These are phyloP conservation scores for Rhipidura dahli DNA, from an alignment of 2,113 vertebrate genomes.

Conservation along the genomic window DNA sequence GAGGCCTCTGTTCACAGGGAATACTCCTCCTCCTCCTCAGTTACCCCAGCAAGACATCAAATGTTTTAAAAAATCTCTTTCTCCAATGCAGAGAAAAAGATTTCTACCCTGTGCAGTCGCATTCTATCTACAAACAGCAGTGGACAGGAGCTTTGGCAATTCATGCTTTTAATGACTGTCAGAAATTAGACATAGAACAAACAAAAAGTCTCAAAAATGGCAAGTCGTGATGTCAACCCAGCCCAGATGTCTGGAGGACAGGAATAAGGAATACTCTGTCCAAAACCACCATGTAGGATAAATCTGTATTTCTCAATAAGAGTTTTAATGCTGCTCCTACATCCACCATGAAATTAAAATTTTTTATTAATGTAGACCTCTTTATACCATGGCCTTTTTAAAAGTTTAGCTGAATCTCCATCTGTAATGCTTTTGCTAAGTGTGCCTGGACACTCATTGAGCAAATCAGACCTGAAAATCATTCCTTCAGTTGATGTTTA, in stretches of 20 bases:
- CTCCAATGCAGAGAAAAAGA: too few species aligned
- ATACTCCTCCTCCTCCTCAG: not conserved
- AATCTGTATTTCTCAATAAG: not conserved
- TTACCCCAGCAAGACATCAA: not conserved
- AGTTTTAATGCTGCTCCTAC: not conserved
- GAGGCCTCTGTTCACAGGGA: not conserved
- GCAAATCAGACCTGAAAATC: not conserved
- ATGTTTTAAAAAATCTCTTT: not conserved
- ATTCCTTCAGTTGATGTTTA: not conserved
- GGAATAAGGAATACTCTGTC: not conserved
- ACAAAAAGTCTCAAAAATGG: not conserved
- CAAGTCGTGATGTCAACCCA: not conserved
- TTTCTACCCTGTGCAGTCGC: accelerated
- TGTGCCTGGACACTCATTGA: not conserved
- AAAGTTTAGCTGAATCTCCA: not conserved
- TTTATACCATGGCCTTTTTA: not conserved
- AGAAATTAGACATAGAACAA: not conserved
- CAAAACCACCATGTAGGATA: not conserved
- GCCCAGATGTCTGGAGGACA: not conserved
- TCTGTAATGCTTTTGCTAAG: not conserved
- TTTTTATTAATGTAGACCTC: not conserved
- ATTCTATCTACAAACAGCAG: not conserved
- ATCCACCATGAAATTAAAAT: not conserved
- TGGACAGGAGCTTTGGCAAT: not conserved
- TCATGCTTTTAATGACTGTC: not conserved